Evolutionary conservation across 2,888 invertebrate genomes (phyloP), one percentile per base, ranked within the genome.

Genomic region (Nemotelus pantherinus): DNA sequence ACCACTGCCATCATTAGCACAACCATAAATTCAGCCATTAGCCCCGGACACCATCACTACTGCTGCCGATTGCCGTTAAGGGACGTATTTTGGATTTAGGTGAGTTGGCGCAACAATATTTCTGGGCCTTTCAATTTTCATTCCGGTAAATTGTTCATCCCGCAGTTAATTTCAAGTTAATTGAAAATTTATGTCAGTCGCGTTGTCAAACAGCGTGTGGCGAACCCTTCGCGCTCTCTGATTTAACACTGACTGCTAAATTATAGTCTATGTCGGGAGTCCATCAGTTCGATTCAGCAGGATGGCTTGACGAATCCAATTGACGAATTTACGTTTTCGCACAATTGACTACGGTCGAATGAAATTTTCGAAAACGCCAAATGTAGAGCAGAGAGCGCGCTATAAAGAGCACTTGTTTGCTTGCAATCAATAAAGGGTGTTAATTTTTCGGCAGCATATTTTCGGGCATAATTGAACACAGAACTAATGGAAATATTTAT

Each of bases 181-280:
- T 76, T 76, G 76, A 65, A 76, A 76, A 76, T 76, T 76, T 76
- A 76, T 76, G 76, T 76, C 65, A 64, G 65, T 67, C 57, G 47
- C 58, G 58, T 55, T 41, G 41, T 65, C 45, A 65, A 65, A 65
- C 43, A 64, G 43, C 4, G 10, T 5, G 45, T n/a, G 60, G 25
- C 9, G 41, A 25, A 25, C 60, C 3, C 60, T 41, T 4, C 39
- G 39, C 60, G 39, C 41, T 4, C 60, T 7, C 7, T 3, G 7
- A 25, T 25, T 25, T 25, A 25, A 25, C 25, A 25, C 25, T 25
- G 25, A 25, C 25, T 25, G 25, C 25, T 25, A 25, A 25, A 25
- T 25, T 25, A 25, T 25, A 25, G 1, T 25, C 25, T 25, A 25
- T 25, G 25, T 25, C 25, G 25, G 25, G 25, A 25, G 25, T 25